Evolutionary conservation across 37 sponge, comb jelly and placozoan genomes (phyloP).

Genomic region (Bolinopsis microptera): DNA sequence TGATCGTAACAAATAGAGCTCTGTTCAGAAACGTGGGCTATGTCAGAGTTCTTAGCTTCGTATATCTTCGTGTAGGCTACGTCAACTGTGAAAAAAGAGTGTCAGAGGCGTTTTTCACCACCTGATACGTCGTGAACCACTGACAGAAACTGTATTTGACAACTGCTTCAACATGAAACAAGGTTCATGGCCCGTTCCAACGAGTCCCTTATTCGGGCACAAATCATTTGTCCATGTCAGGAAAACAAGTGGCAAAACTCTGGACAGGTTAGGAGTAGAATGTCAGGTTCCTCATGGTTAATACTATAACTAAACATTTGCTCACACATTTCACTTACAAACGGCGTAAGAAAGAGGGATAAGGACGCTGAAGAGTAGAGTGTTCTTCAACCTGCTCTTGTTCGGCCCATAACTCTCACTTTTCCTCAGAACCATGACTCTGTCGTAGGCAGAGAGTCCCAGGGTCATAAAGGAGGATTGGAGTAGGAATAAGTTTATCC

Average conservation of each 20-base stretch:
- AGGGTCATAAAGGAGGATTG: constrained; percentile 3
- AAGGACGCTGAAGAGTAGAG: not conserved
- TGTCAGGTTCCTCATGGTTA: too few species aligned
- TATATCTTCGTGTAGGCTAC: constrained; percentile 14
- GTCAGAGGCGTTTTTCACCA: too few species aligned
- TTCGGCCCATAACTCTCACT: not conserved
- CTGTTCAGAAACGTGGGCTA: not conserved
- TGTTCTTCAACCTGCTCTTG: not conserved
- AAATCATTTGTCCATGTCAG: too few species aligned
- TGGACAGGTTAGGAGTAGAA: too few species aligned
- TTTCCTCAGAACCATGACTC: not conserved
- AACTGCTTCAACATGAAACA: too few species aligned
- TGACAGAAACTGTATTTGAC: too few species aligned
- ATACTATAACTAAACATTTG: not conserved
- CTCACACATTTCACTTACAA: not conserved
- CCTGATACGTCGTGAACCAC: not conserved
- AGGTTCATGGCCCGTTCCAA: too few species aligned
- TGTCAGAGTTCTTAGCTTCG: not conserved
- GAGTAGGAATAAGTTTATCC: constrained; percentile 9
- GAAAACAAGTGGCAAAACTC: too few species aligned
- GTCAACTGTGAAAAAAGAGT: constrained; percentile 26
- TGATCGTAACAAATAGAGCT: constrained; percentile 10
- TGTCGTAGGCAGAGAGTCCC: not conserved
- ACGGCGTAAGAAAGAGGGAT: not conserved
- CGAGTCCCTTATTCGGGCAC: too few species aligned